Evolutionary conservation across 2,797 vertebrate genomes (phyloP), one percentile per base, ranked within the genome.

Genomic region (Distichodus sexfasciatus): DNA sequence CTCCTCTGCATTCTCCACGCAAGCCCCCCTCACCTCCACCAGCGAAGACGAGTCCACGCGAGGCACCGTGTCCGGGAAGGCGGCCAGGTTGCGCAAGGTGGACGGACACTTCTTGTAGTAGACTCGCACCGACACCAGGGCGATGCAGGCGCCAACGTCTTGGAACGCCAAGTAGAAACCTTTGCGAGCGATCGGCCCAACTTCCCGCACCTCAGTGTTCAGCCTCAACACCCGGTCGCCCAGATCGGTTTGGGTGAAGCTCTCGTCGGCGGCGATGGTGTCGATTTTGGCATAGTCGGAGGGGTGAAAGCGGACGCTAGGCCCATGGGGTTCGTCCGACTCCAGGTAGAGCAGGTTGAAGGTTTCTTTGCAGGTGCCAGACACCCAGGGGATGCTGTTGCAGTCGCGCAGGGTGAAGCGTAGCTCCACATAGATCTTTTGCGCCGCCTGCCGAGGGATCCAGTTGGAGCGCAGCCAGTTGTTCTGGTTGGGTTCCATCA

Each of bases 401-500:
- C 97, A 99, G 85, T 99, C 97, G 71, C 97, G 91, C 80, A 99
- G 86, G 0, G 97, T 99, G 84, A 99, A 99, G 59, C 96, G 97
- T 84, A 99, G 90, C 87, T 99, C 96, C 79, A 99, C 95, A 47
- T 96, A 95, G 57, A 91, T 87, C 86, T 95, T 95, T 84, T 98
- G 96, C 0, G 97, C 96, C 8, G 93, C 95, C 33, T 97, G 94
- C 0, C 97, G 94, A 6, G 93, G 93, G 74, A 99, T 94, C 97
- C 97, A 99, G 82, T 93, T 95, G 17, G 96, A 96, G 19, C 93
- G 91, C 47, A 99, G 91, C 97, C 97, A 99, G 88, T 99, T 99
- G 91, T 99, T 99, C 81, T 99, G 97, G 87, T 96, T 98, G 40
- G 95, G 93, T 74, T 98, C 96, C 96, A 99, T 98, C 50, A 98